These are phyloP conservation scores for Vanessa atalanta DNA, from an alignment of 1,140 invertebrate species.

Conservation along the genomic window DNA sequence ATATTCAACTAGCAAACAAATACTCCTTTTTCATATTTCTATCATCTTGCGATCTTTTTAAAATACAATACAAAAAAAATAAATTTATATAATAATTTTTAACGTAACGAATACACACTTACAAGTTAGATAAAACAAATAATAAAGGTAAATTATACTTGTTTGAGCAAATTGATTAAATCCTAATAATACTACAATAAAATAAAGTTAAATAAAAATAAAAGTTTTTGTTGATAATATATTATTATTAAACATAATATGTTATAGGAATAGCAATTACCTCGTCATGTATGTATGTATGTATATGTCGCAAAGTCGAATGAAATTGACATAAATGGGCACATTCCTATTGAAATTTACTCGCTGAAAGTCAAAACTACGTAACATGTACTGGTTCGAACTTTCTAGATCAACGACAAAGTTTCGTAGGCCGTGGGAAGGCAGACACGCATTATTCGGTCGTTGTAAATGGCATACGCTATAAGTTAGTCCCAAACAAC, in stretches of 20 bases:
- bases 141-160: no score
- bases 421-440: conserved; percentile 14
- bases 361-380: conserved; percentile 6
- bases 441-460: conserved; percentile 17
- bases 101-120: no score
- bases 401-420: conserved; percentile 10
- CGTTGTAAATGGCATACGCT: conserved; percentile 16
- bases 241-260: background rate
- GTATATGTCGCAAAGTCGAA: background rate
- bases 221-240: background rate
- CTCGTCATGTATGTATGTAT: no score
- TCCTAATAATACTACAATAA: no score
- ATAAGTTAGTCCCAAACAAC: conserved; percentile 13
- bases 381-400: conserved; percentile 10
- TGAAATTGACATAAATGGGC: conserved; percentile 2
- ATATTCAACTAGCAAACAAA: background rate
- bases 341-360: conserved; percentile 17
- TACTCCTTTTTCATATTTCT: background rate
- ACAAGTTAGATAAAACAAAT: no score
- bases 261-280: background rate
- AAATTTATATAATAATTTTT: no score
- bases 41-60: no score
- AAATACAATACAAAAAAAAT: no score
- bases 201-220: no score
- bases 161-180: no score